Conservation (phyloP, 2,113 vertebrate species). For the Engraulis encrasicolus region DNA sequence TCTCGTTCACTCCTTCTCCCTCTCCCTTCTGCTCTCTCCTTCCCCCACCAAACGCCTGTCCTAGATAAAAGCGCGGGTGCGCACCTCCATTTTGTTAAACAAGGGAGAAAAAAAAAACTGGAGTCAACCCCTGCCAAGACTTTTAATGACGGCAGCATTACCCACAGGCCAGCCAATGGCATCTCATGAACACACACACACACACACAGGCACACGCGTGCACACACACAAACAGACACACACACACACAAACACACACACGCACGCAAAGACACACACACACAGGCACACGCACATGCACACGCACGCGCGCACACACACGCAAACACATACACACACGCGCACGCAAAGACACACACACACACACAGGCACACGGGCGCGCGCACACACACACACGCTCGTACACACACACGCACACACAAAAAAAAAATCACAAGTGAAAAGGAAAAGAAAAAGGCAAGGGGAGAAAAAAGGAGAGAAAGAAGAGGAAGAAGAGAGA, state of each 20-base stretch:
- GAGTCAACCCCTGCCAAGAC: neutral
- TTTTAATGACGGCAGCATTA: neutral
- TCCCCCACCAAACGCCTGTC: conserved; percentile 12
- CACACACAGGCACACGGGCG: neutral
- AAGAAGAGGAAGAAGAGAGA: too few species aligned
- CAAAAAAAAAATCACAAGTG: neutral
- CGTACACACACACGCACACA: neutral
- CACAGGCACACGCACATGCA: too few species aligned
- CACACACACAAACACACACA: neutral
- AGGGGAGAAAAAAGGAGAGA: too few species aligned
- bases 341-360: neutral
- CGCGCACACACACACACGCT: neutral
- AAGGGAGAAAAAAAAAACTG: neutral
- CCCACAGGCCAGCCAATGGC: neutral
- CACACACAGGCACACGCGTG: neutral
- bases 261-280: too few species aligned
- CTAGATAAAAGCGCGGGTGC: conserved; percentile 15
- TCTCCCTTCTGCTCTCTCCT: neutral
- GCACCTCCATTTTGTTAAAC: conserved; percentile 26
- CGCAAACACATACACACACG: neutral
- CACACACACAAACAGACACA: neutral
- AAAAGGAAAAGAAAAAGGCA: too few species aligned
- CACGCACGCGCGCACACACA: neutral
- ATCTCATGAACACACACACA: neutral
- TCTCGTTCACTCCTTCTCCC: neutral